Conservation (phyloP, 2,113 vertebrate genomes). For the Macquaria australasica region DNA sequence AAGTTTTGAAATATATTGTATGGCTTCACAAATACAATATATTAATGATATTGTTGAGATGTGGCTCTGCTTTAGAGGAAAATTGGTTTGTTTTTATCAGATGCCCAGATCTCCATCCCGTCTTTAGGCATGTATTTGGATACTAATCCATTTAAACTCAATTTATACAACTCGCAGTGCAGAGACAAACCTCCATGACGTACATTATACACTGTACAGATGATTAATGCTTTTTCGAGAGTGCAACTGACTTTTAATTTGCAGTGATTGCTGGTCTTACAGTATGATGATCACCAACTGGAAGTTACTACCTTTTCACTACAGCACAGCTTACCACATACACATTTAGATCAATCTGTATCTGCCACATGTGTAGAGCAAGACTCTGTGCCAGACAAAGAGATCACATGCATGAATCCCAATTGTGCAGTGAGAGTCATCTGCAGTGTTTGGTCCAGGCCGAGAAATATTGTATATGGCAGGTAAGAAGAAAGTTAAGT, state of each 20-base stretch:
- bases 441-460: background rate
- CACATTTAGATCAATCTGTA: background rate
- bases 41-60: background rate
- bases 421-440: background rate
- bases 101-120: background rate
- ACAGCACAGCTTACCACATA: background rate
- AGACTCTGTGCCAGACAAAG: background rate
- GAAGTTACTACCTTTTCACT: background rate
- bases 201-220: too few species aligned
- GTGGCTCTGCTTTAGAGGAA: background rate
- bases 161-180: background rate
- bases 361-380: background rate
- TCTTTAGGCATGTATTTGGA: background rate
- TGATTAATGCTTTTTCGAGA: background rate
- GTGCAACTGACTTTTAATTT: background rate
- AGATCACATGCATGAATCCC: background rate
- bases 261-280: background rate
- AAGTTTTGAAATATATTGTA: background rate
- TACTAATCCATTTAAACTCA: background rate
- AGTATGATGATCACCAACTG: background rate
- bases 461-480: background rate
- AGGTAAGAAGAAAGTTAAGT: background rate
- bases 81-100: background rate
- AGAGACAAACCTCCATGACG: background rate
- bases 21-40: background rate